A percentile compares a stretch with the other conserved stretches of the same genome.
Evolutionary conservation across 1,140 invertebrate genomes (phyloP).

Genomic region (Tribolium madens): DNA sequence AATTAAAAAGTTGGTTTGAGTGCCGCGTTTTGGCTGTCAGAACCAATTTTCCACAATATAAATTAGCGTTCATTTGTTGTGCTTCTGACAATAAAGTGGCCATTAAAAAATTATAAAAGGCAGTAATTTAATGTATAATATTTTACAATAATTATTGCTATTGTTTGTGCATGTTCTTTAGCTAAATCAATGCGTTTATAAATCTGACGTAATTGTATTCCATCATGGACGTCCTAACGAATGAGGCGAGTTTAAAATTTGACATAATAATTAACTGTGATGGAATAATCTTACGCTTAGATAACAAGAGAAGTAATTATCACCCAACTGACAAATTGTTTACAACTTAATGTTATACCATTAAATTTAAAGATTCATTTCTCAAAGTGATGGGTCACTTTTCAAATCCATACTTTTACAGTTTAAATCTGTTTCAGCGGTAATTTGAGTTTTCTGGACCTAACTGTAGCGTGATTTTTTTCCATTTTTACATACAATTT

Average conservation of each 20-base stretch:
- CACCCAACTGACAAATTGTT: slow-evolving; percentile 46
- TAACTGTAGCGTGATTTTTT: background rate
- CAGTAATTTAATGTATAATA: too few species aligned
- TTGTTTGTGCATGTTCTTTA: background rate
- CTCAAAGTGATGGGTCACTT: slow-evolving; percentile 42
- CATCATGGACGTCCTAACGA: slow-evolving; percentile 17
- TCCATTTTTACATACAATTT: background rate
- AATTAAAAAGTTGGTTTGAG: too few species aligned
- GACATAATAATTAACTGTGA: slow-evolving; percentile 49
- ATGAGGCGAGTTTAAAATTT: slow-evolving; percentile 43
- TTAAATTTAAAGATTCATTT: slow-evolving; percentile 45
- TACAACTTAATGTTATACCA: slow-evolving; percentile 45
- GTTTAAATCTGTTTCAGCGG: background rate
- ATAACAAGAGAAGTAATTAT: slow-evolving; percentile 41
- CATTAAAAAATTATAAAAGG: too few species aligned
- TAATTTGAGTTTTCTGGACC: background rate
- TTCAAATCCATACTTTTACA: slow-evolving; percentile 8
- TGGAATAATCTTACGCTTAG: slow-evolving; percentile 39
- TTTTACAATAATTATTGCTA: too few species aligned
- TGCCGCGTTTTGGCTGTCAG: too few species aligned
- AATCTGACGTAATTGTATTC: slow-evolving; percentile 21
- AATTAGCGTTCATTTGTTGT: too few species aligned
- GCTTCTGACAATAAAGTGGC: too few species aligned
- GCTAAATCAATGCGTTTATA: slow-evolving; percentile 8
- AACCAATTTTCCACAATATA: too few species aligned